Base-by-base conservation (phyloP, 64 coral and sea anemone genomes). In the Dendrophyllia cribrosa region DNA sequence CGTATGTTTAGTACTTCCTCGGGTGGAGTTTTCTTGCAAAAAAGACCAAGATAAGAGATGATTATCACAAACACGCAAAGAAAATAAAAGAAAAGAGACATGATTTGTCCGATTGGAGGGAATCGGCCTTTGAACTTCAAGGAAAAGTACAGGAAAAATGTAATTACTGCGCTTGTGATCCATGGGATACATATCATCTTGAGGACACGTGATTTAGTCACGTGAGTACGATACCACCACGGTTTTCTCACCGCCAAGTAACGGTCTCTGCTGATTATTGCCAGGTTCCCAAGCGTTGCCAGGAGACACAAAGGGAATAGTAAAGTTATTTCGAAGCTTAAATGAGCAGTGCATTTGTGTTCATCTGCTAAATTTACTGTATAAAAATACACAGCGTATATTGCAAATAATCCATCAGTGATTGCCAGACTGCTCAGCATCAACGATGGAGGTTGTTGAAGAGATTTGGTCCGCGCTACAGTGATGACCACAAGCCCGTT, bases 181-280 rank as follows among this genome's bases (percentile, higher is more conserved):
- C 61, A 64, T 19, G 61, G 5, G 0, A 64, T 5, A 64, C 0
- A 14, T 64, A 64, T 64, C 61, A 64, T 45, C 71, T 48, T 74
- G 45, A 48, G 15, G 20, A 13, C 74, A 52, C 74, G 48, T n/a
- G 74, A 50, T 52, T 53, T 76, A 51, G 19, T 76, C 74, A 76
- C 9, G 74, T 76, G 49, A 45, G 17, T 23, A 21, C 74, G 74
- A 21, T 76, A 76, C 74, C 45, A 76, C 74, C 45, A 76, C 20
- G 48, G 74, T 52, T 51, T 76, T 51, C 15, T 7, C 2, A 76
- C 49, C 14, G 74, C 74, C 20, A 76, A 52, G 46, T 76, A 76
- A 51, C 74, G 74, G 14, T 76, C 74, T 76, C 46, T 76, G 17
- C 74, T 76, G 19, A 76, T 76, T 9, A 76, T 51, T 76, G 74